Percentiles rank a stretch among this genome's conserved stretches.
Conservation (phyloP, 2,797 vertebrate genomes). For the Bucorvus abyssinicus region DNA sequence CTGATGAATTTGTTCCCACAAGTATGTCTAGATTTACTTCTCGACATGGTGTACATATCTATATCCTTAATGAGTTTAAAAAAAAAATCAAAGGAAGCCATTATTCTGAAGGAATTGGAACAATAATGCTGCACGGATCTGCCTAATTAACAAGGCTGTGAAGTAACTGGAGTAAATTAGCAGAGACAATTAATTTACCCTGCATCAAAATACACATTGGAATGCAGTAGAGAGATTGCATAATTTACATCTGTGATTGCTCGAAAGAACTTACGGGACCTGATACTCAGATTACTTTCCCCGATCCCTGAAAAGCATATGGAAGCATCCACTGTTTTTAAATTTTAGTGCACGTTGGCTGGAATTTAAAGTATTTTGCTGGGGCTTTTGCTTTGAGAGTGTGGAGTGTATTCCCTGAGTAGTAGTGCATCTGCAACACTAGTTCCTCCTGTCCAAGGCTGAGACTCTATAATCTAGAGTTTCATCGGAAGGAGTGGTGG, state of each 20-base stretch:
- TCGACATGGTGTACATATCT: not conserved
- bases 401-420: not conserved
- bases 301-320: constrained; percentile 9
- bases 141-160: constrained; percentile 39
- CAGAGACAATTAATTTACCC: not conserved
- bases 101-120: not conserved
- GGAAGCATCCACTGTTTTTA: constrained; percentile 46
- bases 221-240: not conserved
- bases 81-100: not conserved
- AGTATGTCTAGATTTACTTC: not conserved
- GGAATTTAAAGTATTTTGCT: constrained; percentile 46
- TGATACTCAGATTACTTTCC: constrained; percentile 39
- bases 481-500: not conserved
- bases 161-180: constrained; percentile 19
- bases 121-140: not conserved
- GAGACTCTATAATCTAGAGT: not conserved
- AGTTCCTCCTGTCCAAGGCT: not conserved
- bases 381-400: not conserved
- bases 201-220: constrained; percentile 33
- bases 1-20: not conserved
- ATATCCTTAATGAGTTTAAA: not conserved
- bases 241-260: constrained; percentile 22
- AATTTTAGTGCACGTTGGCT: not conserved
- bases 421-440: not conserved
- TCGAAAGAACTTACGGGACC: not conserved